Evolutionary conservation across 2,888 invertebrate genomes (phyloP), one percentile per base, ranked within the genome.

Genomic region (Panorpa germanica): DNA sequence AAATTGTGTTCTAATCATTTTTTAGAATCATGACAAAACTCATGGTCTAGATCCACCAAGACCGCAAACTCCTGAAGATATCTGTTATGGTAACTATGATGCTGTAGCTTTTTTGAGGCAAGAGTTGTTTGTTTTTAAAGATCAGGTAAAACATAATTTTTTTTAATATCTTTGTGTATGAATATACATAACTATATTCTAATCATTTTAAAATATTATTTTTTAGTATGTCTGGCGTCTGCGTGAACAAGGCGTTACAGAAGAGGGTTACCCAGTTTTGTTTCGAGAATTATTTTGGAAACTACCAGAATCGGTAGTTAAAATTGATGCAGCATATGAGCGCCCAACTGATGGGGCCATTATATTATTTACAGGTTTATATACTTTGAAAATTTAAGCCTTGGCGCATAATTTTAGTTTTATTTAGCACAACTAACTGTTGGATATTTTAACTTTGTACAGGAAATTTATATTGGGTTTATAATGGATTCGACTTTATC

Each of bases 191-290:
- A n/a, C n/a, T n/a, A n/a, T n/a, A n/a, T n/a, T n/a, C n/a, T n/a
- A n/a, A n/a, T n/a, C n/a, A n/a, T n/a, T n/a, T n/a, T n/a, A n/a
- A n/a, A n/a, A n/a, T n/a, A n/a, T n/a, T n/a, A n/a, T n/a, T n/a
- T n/a, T n/a, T n/a, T n/a, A 70, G 69, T 70, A 67, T 52, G 53
- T 75, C 40, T 77, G 75, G 75, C 58, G 71, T 34, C 50, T 75
- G n/a, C 47, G 49, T 8, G 47, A 52, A 3, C 50, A 53, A 28
- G 57, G 59, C 12, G 42, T 46, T 21, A 44, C 63, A n/a, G 43
- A 53, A 30, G 40, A 43, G 13, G 60, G 57, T 8, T 68, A 65
- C 45, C 69, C 69, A 0, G 52, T 57, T 4, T 50, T 51, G 34
- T 53, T 75, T 38, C 55, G 55, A 36, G 60, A 65, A 37, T 57